Evolutionary conservation across 2,888 invertebrate species (phyloP), one percentile per base, ranked within the genome.

Genomic region (Drosophila nigritarsus): DNA sequence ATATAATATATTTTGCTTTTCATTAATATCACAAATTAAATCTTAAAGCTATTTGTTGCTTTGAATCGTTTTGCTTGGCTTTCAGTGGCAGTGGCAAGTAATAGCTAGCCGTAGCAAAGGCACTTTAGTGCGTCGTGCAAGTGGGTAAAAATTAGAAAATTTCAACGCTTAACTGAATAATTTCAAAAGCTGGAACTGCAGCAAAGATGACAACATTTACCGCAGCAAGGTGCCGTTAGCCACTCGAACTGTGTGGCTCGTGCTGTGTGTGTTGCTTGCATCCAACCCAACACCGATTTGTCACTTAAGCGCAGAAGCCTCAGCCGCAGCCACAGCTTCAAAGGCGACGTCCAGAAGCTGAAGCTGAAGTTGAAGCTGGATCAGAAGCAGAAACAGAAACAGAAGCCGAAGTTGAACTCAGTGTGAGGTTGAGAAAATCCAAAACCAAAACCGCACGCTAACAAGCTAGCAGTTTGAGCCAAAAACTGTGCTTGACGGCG

Each of bases 401-500:
- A 8, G 11, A 20, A 63, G 36, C 34, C 48, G 56, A 20, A 40
- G 49, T 50, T 38, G 49, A 45, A 55, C 42, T 53, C 34, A 45
- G 54, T 18, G 38, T 15, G 45, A 27, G 45, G 20, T 45, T 24
- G 45, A 15, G 45, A 4, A 70, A 75, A 75, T 61, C 66, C 65
- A 76, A 79, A 75, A 63, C 71, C 82, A 67, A 67, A 80, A 80
- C 82, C 80, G 69, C 80, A 82, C 63, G 79, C 79, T 78, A 82
- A 80, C 82, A 82, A 79, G 82, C 79, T 65, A 45, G 53, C 62
- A 58, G 81, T 36, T 62, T 59, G 67, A 64, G 78, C 55, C 42
- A 50, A 75, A 65, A 66, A 55, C 55, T 55, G 75, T 49, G 63
- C 80, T 66, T 71, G 80, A 71, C 65, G 75, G 56, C 13, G 60